These are phyloP conservation scores for Euspilapteryx auroguttella DNA, from an alignment of 2,888 invertebrate species.

Conservation along the genomic window DNA sequence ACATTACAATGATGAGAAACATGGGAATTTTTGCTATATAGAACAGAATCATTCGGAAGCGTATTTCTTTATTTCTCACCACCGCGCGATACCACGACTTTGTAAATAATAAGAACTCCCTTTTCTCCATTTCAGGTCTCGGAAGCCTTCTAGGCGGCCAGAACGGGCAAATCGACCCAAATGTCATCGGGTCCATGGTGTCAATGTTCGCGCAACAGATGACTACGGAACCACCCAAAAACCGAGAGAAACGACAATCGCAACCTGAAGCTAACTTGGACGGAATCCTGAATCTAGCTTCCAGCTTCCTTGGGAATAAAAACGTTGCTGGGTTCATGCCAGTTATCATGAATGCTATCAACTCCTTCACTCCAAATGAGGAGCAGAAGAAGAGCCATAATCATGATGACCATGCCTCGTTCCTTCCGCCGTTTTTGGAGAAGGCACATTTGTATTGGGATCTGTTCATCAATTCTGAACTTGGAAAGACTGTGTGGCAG, in stretches of 20 bases:
- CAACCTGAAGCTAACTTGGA: slow-evolving; percentile 53
- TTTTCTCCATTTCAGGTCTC: slow-evolving; percentile 23
- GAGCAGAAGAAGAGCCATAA: slow-evolving; percentile 61
- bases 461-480: slow-evolving; percentile 75
- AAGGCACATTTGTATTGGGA: slow-evolving; percentile 76
- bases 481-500: slow-evolving; percentile 73
- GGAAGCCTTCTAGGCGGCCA: slow-evolving; percentile 59
- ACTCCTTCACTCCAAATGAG: slow-evolving; percentile 63
- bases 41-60: too few species aligned
- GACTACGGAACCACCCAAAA: slow-evolving; percentile 21
- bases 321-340: slow-evolving; percentile 60
- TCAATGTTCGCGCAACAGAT: slow-evolving; percentile 47
- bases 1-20: too few species aligned
- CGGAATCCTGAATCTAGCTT: slow-evolving; percentile 55
- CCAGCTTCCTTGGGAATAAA: slow-evolving; percentile 51
- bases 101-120: too few species aligned
- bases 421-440: slow-evolving; percentile 67
- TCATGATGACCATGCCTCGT: slow-evolving; percentile 71
- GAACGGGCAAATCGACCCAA: slow-evolving; percentile 61
- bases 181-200: slow-evolving; percentile 49
- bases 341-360: slow-evolving; percentile 67
- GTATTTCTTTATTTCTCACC: too few species aligned
- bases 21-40: too few species aligned
- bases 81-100: too few species aligned
- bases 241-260: slow-evolving; percentile 18